Evolutionary conservation across 2,888 invertebrate genomes (phyloP), one percentile per base, ranked within the genome.

Genomic region (Rosalia funebris): DNA sequence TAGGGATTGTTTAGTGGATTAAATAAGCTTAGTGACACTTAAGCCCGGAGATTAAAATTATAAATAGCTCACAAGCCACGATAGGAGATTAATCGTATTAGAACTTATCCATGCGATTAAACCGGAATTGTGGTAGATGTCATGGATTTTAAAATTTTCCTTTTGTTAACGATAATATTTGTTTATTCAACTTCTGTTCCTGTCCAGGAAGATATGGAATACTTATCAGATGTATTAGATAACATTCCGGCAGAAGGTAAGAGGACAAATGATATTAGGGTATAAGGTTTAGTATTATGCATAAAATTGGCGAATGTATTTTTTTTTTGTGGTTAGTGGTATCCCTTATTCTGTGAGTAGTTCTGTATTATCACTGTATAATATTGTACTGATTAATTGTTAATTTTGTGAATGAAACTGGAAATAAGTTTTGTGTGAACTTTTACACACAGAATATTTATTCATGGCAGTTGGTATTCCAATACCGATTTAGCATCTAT

Each of bases 1-100:
- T 45, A 45, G 31, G 12, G 11, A 25, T 31, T 39, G 37, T 39
- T 39, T 3, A 50, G 19, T 15, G 53, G 53, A 53, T 53, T 53
- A 53, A 15, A 31, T 9, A 39, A 17, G 41, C 12, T 31, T 53
- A 11, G 45, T 31, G 41, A 53, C 15, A 53, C 32, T 20, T 37
- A 31, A 11, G 17, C 17, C 37, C 16, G 3, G 34, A 44, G n/a
- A n/a, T n/a, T n/a, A n/a, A n/a, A 44, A 32, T 42, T 32, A 53
- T 53, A 53, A 53, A 53, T 53, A 53, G 31, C 25, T n/a, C 32
- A 42, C 25, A 12, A 31, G 15, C 10, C 31, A 12, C 5, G 44
- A 1, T 16, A 12, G 4, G 25, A 7, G 25, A 25, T 46, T 16
- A 12, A 46, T 46, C 11, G 46, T 17, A 31, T 53, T 16, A 32